phyloP scores from a whole-genome alignment of 2,888 invertebrate genomes.

The Melangyna quadrimaculata region DNA sequence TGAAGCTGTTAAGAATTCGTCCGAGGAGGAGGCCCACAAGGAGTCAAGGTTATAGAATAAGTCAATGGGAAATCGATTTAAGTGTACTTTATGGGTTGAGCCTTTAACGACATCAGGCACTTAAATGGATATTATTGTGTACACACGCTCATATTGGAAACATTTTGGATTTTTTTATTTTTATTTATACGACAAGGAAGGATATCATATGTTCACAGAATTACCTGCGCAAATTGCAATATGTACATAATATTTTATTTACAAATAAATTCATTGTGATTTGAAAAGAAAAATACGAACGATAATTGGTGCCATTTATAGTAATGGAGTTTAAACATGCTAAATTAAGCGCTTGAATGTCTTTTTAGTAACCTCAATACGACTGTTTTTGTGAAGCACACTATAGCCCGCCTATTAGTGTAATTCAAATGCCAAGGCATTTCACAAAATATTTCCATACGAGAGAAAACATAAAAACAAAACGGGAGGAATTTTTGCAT shows the following conservation, averaged over 20 bases:
- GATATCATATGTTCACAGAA: neutral
- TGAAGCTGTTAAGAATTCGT: neutral
- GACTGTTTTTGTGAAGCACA: neutral
- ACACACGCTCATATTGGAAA: slow-evolving; percentile 12
- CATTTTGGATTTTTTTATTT: neutral
- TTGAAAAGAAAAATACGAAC: neutral
- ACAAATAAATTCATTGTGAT: neutral
- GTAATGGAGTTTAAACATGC: slow-evolving; percentile 22
- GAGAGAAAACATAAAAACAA: neutral
- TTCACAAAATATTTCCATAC: slow-evolving; percentile 34
- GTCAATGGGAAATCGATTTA: slow-evolving; percentile 41
- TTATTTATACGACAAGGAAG: neutral
- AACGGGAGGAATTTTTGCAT: slow-evolving; percentile 7
- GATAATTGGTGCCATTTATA: slow-evolving; percentile 12
- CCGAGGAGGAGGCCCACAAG: neutral
- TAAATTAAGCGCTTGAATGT: slow-evolving; percentile 9
- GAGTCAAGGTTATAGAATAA: slow-evolving; percentile 42
- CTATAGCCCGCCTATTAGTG: slow-evolving; percentile 13
- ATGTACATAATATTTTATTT: neutral
- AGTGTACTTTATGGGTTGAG: slow-evolving; percentile 14
- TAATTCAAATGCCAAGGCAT: slow-evolving; percentile 36
- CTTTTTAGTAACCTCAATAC: neutral
- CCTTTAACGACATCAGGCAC: slow-evolving; percentile 46
- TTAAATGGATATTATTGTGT: slow-evolving; percentile 3
- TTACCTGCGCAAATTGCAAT: slow-evolving; percentile 15